Conservation (phyloP, 2,113 vertebrate genomes). For the Xenus cinereus region DNA sequence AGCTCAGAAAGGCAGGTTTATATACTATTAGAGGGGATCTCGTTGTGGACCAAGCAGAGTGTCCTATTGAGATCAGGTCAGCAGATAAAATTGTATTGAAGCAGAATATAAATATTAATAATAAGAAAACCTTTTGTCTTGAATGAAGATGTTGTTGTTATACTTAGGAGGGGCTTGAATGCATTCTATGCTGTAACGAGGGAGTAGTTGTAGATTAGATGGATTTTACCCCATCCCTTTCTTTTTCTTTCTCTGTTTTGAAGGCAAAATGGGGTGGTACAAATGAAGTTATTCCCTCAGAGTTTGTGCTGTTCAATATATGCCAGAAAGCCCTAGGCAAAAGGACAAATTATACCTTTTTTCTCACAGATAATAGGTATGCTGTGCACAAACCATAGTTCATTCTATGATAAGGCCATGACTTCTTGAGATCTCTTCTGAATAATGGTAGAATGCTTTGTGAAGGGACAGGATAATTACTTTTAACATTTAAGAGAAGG, state of each 20-base stretch:
- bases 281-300: background rate
- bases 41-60: background rate
- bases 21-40: background rate
- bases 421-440: background rate
- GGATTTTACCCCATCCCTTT: background rate
- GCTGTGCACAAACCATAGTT: background rate
- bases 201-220: background rate
- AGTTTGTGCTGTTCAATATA: background rate
- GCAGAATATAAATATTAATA: background rate
- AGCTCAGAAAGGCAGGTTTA: background rate
- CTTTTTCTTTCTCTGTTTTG: background rate
- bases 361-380: background rate
- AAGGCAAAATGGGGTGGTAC: background rate
- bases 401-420: background rate
- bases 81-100: background rate
- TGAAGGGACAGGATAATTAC: conserved; percentile 8
- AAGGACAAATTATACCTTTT: background rate
- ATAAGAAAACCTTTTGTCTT: background rate
- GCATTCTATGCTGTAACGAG: background rate
- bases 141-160: background rate
- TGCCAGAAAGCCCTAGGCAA: background rate
- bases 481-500: background rate
- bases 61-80: background rate
- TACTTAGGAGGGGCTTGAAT: background rate
- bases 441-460: background rate